A percentile compares a stretch with the other conserved stretches of the same genome.
Conservation (phyloP, 2,797 vertebrate species). For the Tragelaphus eurycerus region DNA sequence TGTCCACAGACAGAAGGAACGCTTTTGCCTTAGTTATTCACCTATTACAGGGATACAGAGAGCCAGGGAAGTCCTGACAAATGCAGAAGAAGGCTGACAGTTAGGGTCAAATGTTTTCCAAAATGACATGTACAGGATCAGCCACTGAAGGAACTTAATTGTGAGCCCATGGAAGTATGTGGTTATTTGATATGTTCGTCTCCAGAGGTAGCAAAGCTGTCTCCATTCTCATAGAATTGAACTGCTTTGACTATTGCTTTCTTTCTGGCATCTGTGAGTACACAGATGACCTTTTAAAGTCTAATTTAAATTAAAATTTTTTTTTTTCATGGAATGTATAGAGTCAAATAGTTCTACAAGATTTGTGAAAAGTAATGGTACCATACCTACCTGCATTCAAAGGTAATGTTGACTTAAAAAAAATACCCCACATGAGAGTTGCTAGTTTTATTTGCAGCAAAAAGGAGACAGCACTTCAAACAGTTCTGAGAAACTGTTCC, state of each 20-base stretch:
- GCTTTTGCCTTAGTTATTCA: conserved; percentile 30
- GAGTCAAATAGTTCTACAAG: background rate
- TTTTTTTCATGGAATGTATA: background rate
- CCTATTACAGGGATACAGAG: background rate
- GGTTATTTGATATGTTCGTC: background rate
- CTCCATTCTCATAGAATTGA: background rate
- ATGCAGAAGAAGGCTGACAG: background rate
- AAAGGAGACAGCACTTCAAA: background rate
- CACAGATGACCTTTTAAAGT: background rate
- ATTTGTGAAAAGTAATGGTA: background rate
- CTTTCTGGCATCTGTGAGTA: background rate
- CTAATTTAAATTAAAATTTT: background rate
- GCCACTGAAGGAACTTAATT: conserved; percentile 5
- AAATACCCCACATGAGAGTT: background rate
- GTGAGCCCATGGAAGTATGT: background rate
- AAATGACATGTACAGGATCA: background rate
- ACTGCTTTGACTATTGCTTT: background rate
- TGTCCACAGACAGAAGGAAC: background rate
- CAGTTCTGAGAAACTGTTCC: background rate
- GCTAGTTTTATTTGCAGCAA: background rate
- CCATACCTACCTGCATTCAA: background rate
- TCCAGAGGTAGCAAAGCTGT: background rate
- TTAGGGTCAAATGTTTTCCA: conserved; percentile 39
- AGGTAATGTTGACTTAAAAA: background rate
- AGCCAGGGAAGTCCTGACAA: conserved; percentile 8